phyloP scores from a whole-genome alignment of 2,113 vertebrate species.

The Protomyctophum bolini region DNA sequence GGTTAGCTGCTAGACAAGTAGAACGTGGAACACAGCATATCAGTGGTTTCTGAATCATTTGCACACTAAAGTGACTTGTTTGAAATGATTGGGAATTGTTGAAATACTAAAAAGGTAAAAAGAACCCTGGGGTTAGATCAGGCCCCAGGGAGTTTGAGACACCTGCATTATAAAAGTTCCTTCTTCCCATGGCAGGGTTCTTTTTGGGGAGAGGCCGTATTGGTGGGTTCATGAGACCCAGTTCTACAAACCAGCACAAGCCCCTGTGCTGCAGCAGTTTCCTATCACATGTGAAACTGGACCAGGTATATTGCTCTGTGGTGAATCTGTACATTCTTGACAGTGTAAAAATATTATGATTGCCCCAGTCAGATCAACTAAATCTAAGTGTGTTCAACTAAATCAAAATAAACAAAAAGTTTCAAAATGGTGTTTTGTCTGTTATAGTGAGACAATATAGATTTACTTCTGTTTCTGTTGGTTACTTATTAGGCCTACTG shows the following conservation, averaged over 20 bases:
- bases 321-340: no score
- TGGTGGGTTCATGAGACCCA: conserved; percentile 83
- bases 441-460: conserved; percentile 8
- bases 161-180: neutral
- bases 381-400: neutral
- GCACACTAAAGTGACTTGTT: no score
- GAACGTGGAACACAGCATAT: no score
- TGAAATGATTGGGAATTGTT: no score
- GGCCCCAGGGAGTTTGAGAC: no score
- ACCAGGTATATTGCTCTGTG: conserved; percentile 71
- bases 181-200: conserved; percentile 64
- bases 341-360: neutral
- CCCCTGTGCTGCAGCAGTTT: conserved; percentile 75
- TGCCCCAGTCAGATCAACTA: neutral
- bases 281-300: conserved; percentile 84
- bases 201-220: conserved; percentile 82
- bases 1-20: no score
- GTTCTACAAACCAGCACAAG: conserved; percentile 69
- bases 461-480: no score
- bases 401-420: neutral
- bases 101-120: no score
- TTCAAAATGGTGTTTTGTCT: neutral
- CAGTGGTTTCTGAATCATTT: no score
- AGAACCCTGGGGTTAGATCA: no score
- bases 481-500: neutral